phyloP scores from a whole-genome alignment of 2,888 invertebrate genomes.

The Nesidiocoris tenuis region DNA sequence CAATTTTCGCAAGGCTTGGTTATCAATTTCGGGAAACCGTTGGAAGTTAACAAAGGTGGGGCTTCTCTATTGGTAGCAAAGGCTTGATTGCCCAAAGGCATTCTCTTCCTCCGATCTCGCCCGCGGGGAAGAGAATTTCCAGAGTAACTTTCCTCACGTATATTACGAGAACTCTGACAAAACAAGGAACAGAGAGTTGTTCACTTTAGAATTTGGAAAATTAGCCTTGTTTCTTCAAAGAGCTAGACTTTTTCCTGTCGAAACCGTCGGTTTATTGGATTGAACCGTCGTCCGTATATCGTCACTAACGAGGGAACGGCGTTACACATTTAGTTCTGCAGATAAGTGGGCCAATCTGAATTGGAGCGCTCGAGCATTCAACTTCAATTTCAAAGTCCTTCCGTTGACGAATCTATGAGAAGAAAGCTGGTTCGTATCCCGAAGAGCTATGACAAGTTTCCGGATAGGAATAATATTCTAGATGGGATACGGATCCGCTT shows the following conservation, averaged over 20 bases:
- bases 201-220: neutral
- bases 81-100: constrained; percentile 39
- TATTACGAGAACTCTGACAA: neutral
- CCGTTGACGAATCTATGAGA: too few species aligned
- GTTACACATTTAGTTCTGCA: too few species aligned
- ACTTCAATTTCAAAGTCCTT: too few species aligned
- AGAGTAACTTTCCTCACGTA: neutral
- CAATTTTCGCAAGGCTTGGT: constrained; percentile 6
- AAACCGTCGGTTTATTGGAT: too few species aligned
- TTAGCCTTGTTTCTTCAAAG: neutral
- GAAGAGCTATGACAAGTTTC: too few species aligned
- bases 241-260: neutral
- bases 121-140: neutral
- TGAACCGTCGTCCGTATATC: neutral
- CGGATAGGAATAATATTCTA: too few species aligned
- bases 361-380: too few species aligned
- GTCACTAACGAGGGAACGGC: neutral
- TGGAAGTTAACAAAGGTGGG: neutral
- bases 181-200: neutral
- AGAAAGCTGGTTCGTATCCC: too few species aligned
- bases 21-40: constrained; percentile 30
- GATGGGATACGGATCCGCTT: too few species aligned
- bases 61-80: constrained; percentile 8
- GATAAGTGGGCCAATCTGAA: too few species aligned
- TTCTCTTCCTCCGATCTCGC: constrained; percentile 4